A percentile compares a stretch with the other conserved stretches of the same genome.
Evolutionary conservation across 2,797 vertebrate species (phyloP).

Genomic region (Dipus sagitta): DNA sequence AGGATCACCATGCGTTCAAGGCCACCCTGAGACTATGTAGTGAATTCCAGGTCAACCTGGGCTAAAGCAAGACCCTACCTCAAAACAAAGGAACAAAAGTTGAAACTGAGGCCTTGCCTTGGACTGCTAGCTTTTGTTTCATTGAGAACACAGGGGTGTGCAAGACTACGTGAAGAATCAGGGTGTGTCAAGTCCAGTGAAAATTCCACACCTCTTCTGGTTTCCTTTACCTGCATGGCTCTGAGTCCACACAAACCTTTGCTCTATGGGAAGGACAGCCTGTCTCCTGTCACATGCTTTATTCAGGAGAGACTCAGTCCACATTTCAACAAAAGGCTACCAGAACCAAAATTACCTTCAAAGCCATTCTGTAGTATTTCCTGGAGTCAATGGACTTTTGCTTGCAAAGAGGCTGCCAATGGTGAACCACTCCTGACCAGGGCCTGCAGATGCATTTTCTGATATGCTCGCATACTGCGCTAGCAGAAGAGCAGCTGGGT

Average conservation of each 20-base stretch:
- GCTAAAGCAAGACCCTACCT: no score
- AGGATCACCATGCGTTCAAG: no score
- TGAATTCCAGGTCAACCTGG: no score
- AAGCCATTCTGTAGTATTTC: not conserved
- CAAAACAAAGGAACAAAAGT: not conserved
- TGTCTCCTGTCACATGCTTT: not conserved
- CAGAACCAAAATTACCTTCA: constrained; percentile 40
- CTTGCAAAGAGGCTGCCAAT: not conserved
- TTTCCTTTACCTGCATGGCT: not conserved
- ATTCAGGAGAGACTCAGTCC: not conserved
- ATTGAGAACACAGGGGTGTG: not conserved
- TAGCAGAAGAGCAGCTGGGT: not conserved
- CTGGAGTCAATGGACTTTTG: not conserved
- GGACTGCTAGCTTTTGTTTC: not conserved
- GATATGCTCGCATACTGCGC: not conserved
- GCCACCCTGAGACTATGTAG: no score
- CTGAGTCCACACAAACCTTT: not conserved
- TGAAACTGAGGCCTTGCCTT: not conserved
- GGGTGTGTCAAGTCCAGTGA: not conserved
- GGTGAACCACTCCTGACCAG: not conserved
- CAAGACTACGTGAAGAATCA: not conserved
- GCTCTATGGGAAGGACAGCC: not conserved
- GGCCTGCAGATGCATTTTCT: not conserved
- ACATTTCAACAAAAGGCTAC: not conserved
- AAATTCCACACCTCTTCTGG: not conserved